A percentile compares a stretch with the other conserved stretches of the same genome.
phyloP scores from a whole-genome alignment of 2,888 invertebrate genomes.

The Germaria angustata region DNA sequence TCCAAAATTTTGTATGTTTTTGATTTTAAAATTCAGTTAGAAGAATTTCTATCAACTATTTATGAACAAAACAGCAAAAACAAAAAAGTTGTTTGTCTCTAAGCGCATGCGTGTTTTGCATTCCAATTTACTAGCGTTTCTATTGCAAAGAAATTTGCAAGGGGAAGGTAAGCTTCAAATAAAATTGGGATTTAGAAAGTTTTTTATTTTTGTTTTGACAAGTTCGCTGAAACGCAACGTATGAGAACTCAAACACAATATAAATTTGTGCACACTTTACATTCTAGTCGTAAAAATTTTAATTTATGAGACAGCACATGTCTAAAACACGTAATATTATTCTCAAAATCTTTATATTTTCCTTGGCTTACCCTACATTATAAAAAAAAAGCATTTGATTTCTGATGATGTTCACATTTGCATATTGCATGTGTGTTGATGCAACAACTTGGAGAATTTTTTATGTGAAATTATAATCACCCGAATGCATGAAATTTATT shows the following conservation, averaged over 20 bases:
- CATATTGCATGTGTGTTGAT: constrained; percentile 46
- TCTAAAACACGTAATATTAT: background rate
- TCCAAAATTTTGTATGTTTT: constrained; percentile 62
- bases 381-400: background rate
- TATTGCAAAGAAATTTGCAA: background rate
- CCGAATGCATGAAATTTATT: constrained; percentile 60
- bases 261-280: background rate
- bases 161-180: constrained; percentile 13
- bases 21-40: constrained; percentile 23
- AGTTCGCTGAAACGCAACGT: background rate
- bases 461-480: constrained; percentile 49
- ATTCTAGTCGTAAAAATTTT: background rate
- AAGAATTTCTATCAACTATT: background rate
- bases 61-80: background rate
- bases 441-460: constrained; percentile 27
- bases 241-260: background rate
- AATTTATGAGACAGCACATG: background rate
- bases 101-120: constrained; percentile 49
- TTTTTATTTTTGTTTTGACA: background rate
- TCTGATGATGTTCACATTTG: constrained; percentile 36
- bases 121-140: constrained; percentile 16
- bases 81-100: constrained; percentile 26
- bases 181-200: background rate
- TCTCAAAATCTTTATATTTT: background rate
- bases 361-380: constrained; percentile 22